These are phyloP conservation scores for Onychomys leucogaster DNA, from an alignment of 2,797 vertebrate species.

Conservation along the genomic window DNA sequence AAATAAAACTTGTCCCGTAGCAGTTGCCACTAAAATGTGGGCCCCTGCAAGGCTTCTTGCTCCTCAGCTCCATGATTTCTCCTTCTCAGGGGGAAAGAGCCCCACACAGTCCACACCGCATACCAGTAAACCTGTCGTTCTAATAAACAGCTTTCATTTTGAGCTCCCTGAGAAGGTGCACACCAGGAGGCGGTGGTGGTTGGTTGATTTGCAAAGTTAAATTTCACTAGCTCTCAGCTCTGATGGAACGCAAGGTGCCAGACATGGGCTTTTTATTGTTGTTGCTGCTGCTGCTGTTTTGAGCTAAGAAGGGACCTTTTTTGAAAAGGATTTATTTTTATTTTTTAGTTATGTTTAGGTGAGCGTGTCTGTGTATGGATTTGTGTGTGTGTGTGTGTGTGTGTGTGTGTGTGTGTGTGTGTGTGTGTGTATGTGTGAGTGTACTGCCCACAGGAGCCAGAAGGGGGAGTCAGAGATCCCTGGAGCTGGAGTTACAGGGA, in stretches of 20 bases:
- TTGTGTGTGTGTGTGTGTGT: not conserved
- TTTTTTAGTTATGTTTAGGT: not conserved
- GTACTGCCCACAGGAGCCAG: not conserved
- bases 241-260: accelerated
- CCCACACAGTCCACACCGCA: accelerated
- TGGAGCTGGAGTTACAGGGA: not conserved
- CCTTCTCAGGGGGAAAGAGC: not conserved
- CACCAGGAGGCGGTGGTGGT: accelerated
- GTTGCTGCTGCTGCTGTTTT: not conserved
- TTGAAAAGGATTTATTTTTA: not conserved
- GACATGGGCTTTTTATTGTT: not conserved
- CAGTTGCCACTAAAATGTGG: accelerated
- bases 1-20: not conserved
- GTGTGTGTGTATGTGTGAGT: no score
- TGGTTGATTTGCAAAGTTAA: not conserved
- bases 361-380: not conserved
- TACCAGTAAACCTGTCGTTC: not conserved
- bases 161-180: not conserved
- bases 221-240: not conserved
- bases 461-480: not conserved
- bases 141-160: slow-evolving; percentile 63
- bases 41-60: not conserved
- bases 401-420: not conserved
- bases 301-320: not conserved
- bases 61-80: not conserved